A percentile compares a stretch with the other conserved stretches of the same genome.
These are phyloP conservation scores for Pinna nobilis DNA, from an alignment of 1,140 invertebrate species.

Conservation along the genomic window DNA sequence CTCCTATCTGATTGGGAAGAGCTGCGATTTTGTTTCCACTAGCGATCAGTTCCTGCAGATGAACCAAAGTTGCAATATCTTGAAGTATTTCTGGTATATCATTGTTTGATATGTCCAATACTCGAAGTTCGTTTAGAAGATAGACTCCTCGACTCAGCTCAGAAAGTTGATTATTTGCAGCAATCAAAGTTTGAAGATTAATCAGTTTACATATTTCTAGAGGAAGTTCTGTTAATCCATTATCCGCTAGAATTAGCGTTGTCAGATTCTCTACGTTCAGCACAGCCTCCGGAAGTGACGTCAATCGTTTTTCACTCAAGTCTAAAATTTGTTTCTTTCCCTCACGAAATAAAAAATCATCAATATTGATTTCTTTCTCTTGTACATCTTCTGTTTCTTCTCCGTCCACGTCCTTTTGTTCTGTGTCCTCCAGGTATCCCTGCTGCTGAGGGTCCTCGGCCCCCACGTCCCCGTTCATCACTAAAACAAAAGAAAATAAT, in stretches of 20 bases:
- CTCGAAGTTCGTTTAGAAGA: constrained; percentile 52
- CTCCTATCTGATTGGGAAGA: constrained; percentile 57
- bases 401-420: neutral
- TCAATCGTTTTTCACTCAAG: constrained; percentile 47
- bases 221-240: constrained; percentile 61
- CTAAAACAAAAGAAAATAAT: neutral
- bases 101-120: constrained; percentile 68
- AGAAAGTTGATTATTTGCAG: constrained; percentile 61
- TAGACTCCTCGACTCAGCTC: constrained; percentile 54
- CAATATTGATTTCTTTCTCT: constrained; percentile 41
- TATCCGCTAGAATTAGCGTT: constrained; percentile 60
- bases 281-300: constrained; percentile 49
- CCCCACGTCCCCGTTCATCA: neutral
- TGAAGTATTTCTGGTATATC: constrained; percentile 59
- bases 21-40: constrained; percentile 60
- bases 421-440: neutral
- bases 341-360: constrained; percentile 40
- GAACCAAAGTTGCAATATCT: constrained; percentile 56
- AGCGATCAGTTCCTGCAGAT: constrained; percentile 58
- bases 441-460: neutral
- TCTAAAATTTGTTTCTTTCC: constrained; percentile 58
- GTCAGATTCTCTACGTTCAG: constrained; percentile 57
- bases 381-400: constrained; percentile 24
- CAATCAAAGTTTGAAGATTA: constrained; percentile 60
- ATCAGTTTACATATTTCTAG: constrained; percentile 54